Base-by-base conservation (phyloP, 2,113 vertebrate species). In the Pseudopipra pipra region DNA sequence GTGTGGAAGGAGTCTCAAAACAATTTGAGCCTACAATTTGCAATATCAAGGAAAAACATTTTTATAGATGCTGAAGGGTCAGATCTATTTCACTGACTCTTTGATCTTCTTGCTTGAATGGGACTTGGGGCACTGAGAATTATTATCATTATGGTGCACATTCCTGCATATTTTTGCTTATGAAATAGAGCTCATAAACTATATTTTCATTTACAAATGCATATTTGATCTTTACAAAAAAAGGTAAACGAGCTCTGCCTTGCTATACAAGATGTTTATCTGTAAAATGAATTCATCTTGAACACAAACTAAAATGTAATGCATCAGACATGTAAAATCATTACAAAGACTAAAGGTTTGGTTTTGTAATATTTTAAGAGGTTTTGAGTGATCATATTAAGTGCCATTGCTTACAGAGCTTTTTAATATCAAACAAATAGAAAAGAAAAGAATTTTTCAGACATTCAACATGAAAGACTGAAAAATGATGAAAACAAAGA, bases 361-460 rank as follows among this genome's bases (percentile, higher is more conserved):
- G 35, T 82, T 82, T 47, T 63, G 56, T 84, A 67, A 31, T 82
- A 86, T 95, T 89, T 85, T 65, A 71, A 90, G 56, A 92, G 80
- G 8, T 79, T 96, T 85, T 43, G 55, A 85, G 24, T 87, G 75
- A 93, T 93, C 82, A 55, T 68, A 72, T 84, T 74, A 85, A 95
- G 71, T 87, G 41, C 43, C 51, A 14, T 37, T 92, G n/a, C 80
- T 94, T 91, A 93, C 70, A 92, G 66, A 93, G 31, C 9, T 58
- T 91, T 96, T 95, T 51, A 77, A 47, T 77, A 93, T 89, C 73
- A 89, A 77, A 81, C 28, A 88, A 89, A 85, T 51, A 43, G 61
- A 90, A 94, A 72, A 95, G 79, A 84, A 95, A 95, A 95, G 65
- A 81, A 14, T 83, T 85, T 90, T 91, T 92, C 85, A 89, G 70